A percentile compares a stretch with the other conserved stretches of the same genome.
Conservation (phyloP, 2,113 vertebrate species). For the Silurus glanis region DNA sequence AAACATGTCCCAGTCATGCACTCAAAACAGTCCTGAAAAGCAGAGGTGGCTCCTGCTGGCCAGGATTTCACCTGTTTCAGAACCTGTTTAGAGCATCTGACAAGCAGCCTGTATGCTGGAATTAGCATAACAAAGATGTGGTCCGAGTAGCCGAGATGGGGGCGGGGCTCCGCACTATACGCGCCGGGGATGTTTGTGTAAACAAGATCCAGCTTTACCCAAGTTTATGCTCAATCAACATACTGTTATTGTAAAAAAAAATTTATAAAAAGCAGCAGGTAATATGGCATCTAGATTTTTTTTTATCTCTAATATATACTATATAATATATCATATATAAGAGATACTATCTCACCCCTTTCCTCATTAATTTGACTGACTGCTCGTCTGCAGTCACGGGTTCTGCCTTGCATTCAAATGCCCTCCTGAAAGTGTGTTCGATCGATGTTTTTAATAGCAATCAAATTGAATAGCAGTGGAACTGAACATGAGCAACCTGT, state of each 20-base stretch:
- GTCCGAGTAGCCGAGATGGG: no score
- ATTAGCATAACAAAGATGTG: no score
- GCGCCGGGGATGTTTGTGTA: no score
- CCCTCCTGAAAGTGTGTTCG: not conserved
- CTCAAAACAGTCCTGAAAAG: no score
- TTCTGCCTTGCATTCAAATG: slow-evolving; percentile 6
- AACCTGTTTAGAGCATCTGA: no score
- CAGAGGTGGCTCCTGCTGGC: no score
- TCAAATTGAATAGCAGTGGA: slow-evolving; percentile 30
- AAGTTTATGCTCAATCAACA: not conserved
- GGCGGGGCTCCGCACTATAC: no score
- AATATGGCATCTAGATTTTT: not conserved
- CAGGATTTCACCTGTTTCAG: no score
- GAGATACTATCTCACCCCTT: not conserved
- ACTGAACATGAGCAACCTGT: slow-evolving; percentile 13
- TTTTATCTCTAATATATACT: not conserved
- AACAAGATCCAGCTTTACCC: not conserved
- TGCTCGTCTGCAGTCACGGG: not conserved
- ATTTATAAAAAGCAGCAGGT: not conserved
- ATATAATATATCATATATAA: no score
- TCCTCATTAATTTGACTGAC: not conserved
- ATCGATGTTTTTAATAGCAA: slow-evolving; percentile 6
- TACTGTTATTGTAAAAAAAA: not conserved
- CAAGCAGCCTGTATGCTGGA: no score
- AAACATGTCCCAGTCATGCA: no score